Percentiles rank a stretch among this genome's conserved stretches.
Conservation (phyloP, 2,888 invertebrate species). For the Conomelus anceps region DNA sequence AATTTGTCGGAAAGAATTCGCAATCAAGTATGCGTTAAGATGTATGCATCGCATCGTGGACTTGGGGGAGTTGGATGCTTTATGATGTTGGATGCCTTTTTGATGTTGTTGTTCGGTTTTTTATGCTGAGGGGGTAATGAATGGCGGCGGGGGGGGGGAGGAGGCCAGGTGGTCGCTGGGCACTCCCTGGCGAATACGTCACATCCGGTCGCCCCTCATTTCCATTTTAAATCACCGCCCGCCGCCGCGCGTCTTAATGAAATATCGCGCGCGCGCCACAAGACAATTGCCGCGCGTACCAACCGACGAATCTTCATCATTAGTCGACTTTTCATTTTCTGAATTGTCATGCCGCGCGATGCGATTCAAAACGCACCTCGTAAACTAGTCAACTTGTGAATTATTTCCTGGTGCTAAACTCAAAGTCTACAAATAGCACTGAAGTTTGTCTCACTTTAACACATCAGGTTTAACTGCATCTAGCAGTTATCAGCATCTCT, state of each 20-base stretch:
- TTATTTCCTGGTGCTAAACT: neutral
- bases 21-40: neutral
- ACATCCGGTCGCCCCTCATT: neutral
- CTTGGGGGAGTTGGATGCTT: neutral
- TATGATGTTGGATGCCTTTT: neutral
- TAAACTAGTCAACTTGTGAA: neutral
- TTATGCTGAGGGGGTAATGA: neutral
- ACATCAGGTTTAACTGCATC: no score
- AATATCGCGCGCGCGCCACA: neutral
- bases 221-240: neutral
- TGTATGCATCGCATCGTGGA: neutral
- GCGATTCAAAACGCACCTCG: neutral
- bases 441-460: neutral
- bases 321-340: neutral
- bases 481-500: no score
- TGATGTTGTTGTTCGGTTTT: neutral
- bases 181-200: neutral
- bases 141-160: neutral
- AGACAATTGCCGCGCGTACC: neutral
- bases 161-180: neutral
- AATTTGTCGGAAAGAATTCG: neutral
- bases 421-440: neutral
- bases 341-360: neutral
- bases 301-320: neutral
- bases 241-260: neutral